These are phyloP conservation scores for Lutjanus argentimaculatus DNA, from an alignment of 2,797 vertebrate species.

Conservation along the genomic window DNA sequence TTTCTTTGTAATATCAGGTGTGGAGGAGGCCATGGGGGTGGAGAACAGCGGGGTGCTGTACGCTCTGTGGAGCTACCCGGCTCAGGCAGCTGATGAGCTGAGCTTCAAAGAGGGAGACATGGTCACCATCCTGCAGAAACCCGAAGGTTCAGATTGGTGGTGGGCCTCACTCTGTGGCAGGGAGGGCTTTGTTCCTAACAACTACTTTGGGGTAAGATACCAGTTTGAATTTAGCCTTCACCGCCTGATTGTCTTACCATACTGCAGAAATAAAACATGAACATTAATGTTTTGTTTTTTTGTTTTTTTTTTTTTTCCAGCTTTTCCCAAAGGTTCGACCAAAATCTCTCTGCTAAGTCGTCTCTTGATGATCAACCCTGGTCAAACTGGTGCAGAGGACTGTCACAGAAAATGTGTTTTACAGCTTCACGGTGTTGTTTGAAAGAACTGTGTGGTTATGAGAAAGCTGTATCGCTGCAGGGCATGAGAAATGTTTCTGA, in stretches of 20 bases:
- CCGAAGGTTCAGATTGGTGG: constrained; percentile 92
- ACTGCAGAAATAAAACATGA: background rate
- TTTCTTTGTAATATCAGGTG: constrained; percentile 78
- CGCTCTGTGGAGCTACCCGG: constrained; percentile 92
- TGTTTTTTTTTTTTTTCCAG: constrained; percentile 58
- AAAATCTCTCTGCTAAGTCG: constrained; percentile 82
- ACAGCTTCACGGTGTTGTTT: constrained; percentile 26
- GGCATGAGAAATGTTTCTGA: constrained; percentile 23
- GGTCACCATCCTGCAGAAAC: constrained; percentile 92
- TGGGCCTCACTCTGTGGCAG: constrained; percentile 92
- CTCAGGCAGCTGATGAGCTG: constrained; percentile 91
- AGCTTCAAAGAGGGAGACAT: constrained; percentile 93
- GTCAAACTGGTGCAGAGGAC: constrained; percentile 12
- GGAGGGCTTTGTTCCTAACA: constrained; percentile 94
- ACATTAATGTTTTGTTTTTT: background rate
- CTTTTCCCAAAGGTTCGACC: constrained; percentile 87
- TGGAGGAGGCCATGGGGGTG: constrained; percentile 91
- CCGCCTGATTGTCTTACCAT: background rate
- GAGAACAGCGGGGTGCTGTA: constrained; percentile 91
- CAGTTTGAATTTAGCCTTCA: background rate
- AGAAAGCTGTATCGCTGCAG: constrained; percentile 6
- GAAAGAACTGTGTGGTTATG: background rate
- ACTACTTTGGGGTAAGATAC: constrained; percentile 93
- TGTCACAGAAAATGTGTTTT: constrained; percentile 1
- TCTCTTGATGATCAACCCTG: background rate